Conservation (phyloP, 1,140 invertebrate species). For the Tetragonula clypearis region DNA sequence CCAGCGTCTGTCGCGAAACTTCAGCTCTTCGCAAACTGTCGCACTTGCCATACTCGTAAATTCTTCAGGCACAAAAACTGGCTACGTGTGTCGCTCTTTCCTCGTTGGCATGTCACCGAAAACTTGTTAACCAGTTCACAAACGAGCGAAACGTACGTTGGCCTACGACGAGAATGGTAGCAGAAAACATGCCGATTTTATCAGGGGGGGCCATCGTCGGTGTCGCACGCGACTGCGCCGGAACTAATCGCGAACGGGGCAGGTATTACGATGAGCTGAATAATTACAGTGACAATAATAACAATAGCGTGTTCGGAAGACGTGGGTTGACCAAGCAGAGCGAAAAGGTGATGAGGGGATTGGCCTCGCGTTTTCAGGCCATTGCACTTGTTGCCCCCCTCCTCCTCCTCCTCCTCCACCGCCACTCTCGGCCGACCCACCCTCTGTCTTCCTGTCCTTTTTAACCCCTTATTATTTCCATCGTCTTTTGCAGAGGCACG, state of each 20-base stretch:
- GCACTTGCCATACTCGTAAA: background rate
- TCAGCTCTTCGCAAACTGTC: too few relatives aligned
- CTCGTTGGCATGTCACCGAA: background rate
- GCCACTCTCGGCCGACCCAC: background rate
- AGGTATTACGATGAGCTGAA: conserved; percentile 74
- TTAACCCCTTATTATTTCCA: conserved; percentile 56
- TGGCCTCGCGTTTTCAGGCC: conserved; percentile 67
- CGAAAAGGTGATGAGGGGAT: conserved; percentile 27
- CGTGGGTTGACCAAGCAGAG: background rate
- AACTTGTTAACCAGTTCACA: background rate
- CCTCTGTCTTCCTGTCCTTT: background rate
- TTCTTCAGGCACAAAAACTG: background rate
- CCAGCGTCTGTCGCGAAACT: background rate
- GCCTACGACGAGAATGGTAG: background rate
- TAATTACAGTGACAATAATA: conserved; percentile 78
- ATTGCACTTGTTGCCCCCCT: conserved; percentile 61
- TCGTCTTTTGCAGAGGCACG: conserved; percentile 42
- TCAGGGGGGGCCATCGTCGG: conserved; percentile 23
- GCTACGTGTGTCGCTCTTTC: too few relatives aligned
- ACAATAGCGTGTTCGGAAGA: conserved; percentile 71
- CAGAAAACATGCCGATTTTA: conserved; percentile 27
- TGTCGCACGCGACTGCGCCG: conserved; percentile 59
- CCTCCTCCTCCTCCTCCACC: background rate
- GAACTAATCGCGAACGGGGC: conserved; percentile 69
- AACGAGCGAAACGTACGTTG: background rate